Evolutionary conservation across 2,888 invertebrate species (phyloP).

Genomic region (Hirtodrosophila histrioides): DNA sequence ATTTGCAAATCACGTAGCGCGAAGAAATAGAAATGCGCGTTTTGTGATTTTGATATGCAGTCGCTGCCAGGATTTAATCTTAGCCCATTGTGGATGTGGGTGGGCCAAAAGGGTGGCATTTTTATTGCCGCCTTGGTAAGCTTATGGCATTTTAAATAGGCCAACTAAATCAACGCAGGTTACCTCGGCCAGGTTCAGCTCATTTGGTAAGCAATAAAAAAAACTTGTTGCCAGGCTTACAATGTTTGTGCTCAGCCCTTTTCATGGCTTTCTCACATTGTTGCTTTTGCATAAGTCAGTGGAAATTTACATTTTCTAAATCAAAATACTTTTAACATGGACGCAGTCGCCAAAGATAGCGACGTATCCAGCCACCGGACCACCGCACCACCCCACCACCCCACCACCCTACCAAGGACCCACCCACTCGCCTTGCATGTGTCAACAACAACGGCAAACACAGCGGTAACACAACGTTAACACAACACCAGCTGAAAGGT

Average conservation of each 20-base stretch:
- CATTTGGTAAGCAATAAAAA: conserved; percentile 77
- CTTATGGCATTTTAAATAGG: conserved; percentile 45
- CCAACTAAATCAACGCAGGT: conserved; percentile 38
- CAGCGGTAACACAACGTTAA: conserved; percentile 29
- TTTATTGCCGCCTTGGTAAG: conserved; percentile 49
- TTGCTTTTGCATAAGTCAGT: conserved; percentile 54
- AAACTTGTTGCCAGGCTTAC: conserved; percentile 63
- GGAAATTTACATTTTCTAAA: conserved; percentile 73
- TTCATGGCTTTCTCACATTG: conserved; percentile 44
- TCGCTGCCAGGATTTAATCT: conserved; percentile 52
- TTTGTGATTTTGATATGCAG: conserved; percentile 53
- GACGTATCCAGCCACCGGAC: conserved; percentile 8
- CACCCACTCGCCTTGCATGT: conserved; percentile 43
- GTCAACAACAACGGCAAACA: conserved; percentile 60
- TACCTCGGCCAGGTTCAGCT: conserved; percentile 43
- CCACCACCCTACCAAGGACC: background rate
- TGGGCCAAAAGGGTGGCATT: conserved; percentile 58
- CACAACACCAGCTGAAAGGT: conserved; percentile 47
- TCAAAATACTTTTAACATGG: conserved; percentile 71
- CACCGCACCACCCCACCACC: conserved; percentile 1
- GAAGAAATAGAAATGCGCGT: conserved; percentile 68
- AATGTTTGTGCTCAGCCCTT: conserved; percentile 57
- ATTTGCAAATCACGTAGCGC: conserved; percentile 80
- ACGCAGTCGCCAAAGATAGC: conserved; percentile 24
- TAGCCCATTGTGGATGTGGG: conserved; percentile 18